A percentile compares a stretch with the other conserved stretches of the same genome.
Conservation (phyloP, 2,113 vertebrate species). For the Callocephalon fimbriatum region DNA sequence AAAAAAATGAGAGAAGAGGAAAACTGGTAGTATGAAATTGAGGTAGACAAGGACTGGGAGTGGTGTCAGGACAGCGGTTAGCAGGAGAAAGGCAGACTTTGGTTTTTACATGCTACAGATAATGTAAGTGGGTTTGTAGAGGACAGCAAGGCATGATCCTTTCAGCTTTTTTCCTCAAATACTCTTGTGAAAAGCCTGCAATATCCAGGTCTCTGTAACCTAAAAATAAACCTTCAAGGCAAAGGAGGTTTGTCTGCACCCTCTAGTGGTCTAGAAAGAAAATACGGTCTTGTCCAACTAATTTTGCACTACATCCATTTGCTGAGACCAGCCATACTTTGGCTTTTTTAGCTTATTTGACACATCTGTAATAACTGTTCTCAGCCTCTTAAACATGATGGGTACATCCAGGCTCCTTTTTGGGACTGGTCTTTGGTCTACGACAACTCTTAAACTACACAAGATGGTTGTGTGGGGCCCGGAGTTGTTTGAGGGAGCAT, state of each 20-base stretch:
- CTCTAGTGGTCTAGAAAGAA: conserved; percentile 17
- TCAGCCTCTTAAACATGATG: neutral
- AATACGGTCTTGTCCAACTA: neutral
- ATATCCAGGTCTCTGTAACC: neutral
- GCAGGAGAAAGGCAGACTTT: neutral
- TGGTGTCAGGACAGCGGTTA: rapidly evolving
- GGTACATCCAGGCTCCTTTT: neutral
- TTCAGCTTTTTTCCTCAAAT: neutral
- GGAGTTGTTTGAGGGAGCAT: neutral
- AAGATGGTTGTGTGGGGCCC: neutral
- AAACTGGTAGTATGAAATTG: rapidly evolving
- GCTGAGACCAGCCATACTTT: neutral
- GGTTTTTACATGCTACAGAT: neutral
- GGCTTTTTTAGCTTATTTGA: neutral
- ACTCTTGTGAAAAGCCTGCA: neutral
- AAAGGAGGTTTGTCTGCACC: neutral
- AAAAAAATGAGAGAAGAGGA: neutral
- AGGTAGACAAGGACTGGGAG: neutral
- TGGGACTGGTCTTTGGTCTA: neutral
- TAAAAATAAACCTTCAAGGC: neutral
- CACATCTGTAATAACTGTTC: neutral
- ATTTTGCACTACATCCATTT: neutral
- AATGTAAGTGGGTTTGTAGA: neutral
- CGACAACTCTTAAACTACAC: neutral
- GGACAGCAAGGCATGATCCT: neutral